Base-by-base conservation (phyloP, 1,140 invertebrate genomes). In the Copidosoma floridanum region DNA sequence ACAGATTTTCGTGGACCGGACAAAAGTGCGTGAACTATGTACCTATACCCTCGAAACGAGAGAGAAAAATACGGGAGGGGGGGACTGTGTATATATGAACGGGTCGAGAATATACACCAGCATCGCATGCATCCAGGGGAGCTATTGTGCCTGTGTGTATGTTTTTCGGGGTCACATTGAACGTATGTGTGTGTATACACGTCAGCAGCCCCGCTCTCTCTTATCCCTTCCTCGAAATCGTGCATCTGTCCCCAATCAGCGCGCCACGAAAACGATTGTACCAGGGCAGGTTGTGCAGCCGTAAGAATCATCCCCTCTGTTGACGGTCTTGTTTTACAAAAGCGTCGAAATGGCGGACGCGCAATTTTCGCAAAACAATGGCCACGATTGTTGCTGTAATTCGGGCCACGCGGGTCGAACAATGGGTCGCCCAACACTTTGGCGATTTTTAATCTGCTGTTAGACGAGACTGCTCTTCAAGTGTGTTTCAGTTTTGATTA, bases 161-260 rank as follows among this genome's bases (percentile, higher is more conserved):
- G 16, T 16, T 52, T 61, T 73, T 68, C 58, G 65, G 71, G 71
- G 72, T 78, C 73, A 77, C 67, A 76, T 73, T 77, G 70, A 68
- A 69, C 64, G 66, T 68, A 60, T 53, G 59, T 51, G 47, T 10
- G 18, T 6, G n/a, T n/a, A n/a, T n/a, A n/a, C 40, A 16, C 24
- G 16, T 56, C 40, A 65, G 69, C 76, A 74, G 75, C 76, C 76
- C 75, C 68, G 72, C 64, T 66, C 24, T 66, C 47, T 4, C 57
- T 26, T 27, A 18, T 46, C 46, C 63, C 65, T 71, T 65, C 53
- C 68, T 68, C 16, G 35, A 65, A 44, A 64, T 74, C 65, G 71
- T 79, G 76, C 78, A 80, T 80, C 78, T 80, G 78, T 79, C 77
- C 76, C 71, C 78, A 80, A 80, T 80, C 77, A 80, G 64, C 74